phyloP scores from a whole-genome alignment of 2,113 vertebrate genomes.

The Phaetusa simplex region DNA sequence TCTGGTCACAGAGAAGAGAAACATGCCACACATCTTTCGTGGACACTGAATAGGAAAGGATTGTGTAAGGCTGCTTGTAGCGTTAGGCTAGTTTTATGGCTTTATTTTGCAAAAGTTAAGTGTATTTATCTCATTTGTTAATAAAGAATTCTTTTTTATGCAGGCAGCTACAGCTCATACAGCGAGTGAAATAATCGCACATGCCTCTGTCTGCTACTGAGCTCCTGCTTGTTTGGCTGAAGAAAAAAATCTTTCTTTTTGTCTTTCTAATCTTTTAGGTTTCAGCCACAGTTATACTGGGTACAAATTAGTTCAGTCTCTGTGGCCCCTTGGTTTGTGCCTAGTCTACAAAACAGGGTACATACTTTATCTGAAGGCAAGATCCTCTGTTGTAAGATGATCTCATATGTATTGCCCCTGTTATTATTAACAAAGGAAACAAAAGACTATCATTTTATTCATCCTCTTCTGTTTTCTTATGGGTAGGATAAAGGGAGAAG shows the following conservation, averaged over 20 bases:
- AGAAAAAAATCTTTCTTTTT: not conserved
- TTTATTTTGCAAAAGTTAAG: not conserved
- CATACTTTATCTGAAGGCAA: not conserved
- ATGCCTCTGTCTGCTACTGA: not conserved
- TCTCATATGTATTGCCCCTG: not conserved
- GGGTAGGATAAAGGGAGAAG: not conserved
- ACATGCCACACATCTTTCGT: rapidly evolving
- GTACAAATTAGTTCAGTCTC: not conserved
- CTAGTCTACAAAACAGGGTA: not conserved
- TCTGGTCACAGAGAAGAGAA: conserved; percentile 12
- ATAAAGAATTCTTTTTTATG: not conserved
- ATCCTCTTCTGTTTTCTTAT: not conserved
- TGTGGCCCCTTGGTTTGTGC: not conserved
- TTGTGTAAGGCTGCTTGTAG: not conserved
- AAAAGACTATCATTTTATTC: not conserved
- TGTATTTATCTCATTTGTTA: not conserved
- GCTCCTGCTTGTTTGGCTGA: not conserved
- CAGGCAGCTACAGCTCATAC: not conserved
- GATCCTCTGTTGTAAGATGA: not conserved
- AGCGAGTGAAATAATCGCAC: not conserved
- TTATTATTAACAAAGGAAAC: not conserved
- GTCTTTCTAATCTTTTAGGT: not conserved
- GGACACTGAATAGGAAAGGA: not conserved
- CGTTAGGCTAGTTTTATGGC: not conserved
- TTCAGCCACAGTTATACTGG: not conserved